Base-by-base conservation (phyloP, 2,113 vertebrate genomes). In the Emydura subglobosa region DNA sequence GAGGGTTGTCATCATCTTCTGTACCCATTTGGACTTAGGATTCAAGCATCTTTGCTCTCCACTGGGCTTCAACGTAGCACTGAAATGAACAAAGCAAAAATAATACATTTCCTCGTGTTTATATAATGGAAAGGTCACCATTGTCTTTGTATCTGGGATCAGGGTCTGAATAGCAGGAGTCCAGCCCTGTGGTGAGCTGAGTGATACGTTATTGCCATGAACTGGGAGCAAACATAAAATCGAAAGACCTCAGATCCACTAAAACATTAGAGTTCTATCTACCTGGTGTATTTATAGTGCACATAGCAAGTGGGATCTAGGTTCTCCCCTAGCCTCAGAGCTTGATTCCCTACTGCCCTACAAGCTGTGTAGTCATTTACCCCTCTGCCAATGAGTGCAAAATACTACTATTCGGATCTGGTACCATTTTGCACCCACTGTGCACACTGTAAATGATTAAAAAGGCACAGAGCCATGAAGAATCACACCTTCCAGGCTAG, bases 181-280 rank as follows among this genome's bases (percentile, higher is more conserved):
- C 29, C 27, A 16, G 22, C 47, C n/a, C 17, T 8, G 1, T 29
- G 24, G 5, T 34, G 39, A 82, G n/a, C 53, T 55, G 47, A 50
- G 11, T 25, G 11, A 5, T 42, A n/a, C 11, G 10, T 10, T 49
- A n/a, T 19, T 51, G 5, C 47, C 29, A 31, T 25, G 27, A 4
- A 6, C 4, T 7, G 4, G 50, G 5, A 83, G 10, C 11, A 7
- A 12, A 54, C n/a, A 68, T 7, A 83, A 19, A 68, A n/a, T 19
- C 31, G 6, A 27, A 4, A 16, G 21, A 29, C 14, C 61, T 65
- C 16, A 65, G 17, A 65, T 65, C 31, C 19, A 16, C 31, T 65
- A 50, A 31, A 55, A 2, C 6, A 27, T 17, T 0, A 5, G 17
- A 17, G 2, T 3, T n/a, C 57, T 55, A 3, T 7, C 42, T 27